Evolutionary conservation across 1,140 invertebrate genomes (phyloP), one percentile per base, ranked within the genome.

Genomic region (Temnothorax curvispinosus): DNA sequence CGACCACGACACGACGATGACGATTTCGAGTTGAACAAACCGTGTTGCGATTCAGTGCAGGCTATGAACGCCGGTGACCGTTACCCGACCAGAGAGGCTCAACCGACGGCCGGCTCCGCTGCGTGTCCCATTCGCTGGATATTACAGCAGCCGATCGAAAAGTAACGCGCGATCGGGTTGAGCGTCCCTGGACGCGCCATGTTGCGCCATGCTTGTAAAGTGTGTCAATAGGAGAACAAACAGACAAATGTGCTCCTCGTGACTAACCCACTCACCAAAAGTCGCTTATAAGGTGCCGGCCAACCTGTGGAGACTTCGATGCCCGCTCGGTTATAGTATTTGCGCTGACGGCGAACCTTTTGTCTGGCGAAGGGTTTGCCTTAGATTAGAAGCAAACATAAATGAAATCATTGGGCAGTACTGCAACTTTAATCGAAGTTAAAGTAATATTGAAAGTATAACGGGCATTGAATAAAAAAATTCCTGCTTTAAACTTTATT

Each of bases 161-260:
- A 82, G 18, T 56, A 60, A 32, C 11, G 44, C 21, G 64, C 18
- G 27, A 85, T 77, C 64, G 64, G 50, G 67, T 77, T 38, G 77
- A 78, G 56, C 78, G 65, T 84, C 65, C n/a, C 69, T 82, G 56
- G 32, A 64, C 69, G 74, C 54, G 65, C 56, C 41, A 9, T 60
- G 35, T 90, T 90, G 69, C 88, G 78, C 71, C 86, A 90, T 54
- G 50, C 65, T 58, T 58, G 47, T 15, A 60, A 90, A 91, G 90
- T 91, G 78, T 91, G 90, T 90, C 90, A 91, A 91, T 90, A 80
- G 90, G 67, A 88, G 60, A 85, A 82, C 85, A 90, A 91, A 91
- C 82, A 89, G 77, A 60, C 84, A 80, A 91, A 89, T 87, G 84
- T 87, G 75, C 58, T 76, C 58, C 35, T 69, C 65, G 62, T 87